These are phyloP conservation scores for Temnothorax unifasciatus DNA, from an alignment of 2,888 invertebrate genomes.

Conservation along the genomic window DNA sequence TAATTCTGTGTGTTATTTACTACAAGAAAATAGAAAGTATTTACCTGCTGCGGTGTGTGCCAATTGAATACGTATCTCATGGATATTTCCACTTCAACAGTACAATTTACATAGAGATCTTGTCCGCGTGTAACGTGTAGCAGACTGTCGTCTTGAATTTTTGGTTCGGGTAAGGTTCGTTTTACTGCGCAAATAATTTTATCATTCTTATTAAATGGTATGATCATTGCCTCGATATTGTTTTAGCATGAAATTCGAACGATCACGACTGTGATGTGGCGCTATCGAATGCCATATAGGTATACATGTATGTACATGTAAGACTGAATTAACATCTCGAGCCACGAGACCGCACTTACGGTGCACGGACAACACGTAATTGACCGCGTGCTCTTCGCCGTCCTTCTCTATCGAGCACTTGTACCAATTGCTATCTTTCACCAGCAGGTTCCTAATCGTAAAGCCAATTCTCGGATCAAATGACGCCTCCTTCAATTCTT, in stretches of 20 bases:
- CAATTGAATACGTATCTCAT: slow-evolving; percentile 74
- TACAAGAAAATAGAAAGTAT: neutral
- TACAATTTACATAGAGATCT: slow-evolving; percentile 79
- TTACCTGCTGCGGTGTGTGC: slow-evolving; percentile 73
- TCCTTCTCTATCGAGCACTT: slow-evolving; percentile 52
- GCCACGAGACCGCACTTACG: slow-evolving; percentile 60
- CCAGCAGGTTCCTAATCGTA: slow-evolving; percentile 80
- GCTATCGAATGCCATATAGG: neutral
- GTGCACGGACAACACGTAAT: slow-evolving; percentile 59
- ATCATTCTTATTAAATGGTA: slow-evolving; percentile 15
- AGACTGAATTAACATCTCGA: slow-evolving; percentile 42
- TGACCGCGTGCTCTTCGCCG: slow-evolving; percentile 23
- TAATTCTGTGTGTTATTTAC: neutral
- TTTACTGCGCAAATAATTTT: slow-evolving; percentile 62
- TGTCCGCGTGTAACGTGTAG: slow-evolving; percentile 80
- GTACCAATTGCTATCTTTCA: slow-evolving; percentile 76
- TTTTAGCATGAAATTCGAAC: neutral
- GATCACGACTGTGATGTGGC: neutral
- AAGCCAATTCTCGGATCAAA: slow-evolving; percentile 87
- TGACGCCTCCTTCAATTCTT: slow-evolving; percentile 79
- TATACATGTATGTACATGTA: neutral
- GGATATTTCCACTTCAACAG: slow-evolving; percentile 64
- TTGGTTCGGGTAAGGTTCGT: slow-evolving; percentile 66
- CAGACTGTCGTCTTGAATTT: slow-evolving; percentile 69
- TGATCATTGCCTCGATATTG: neutral